Evolutionary conservation across 2,797 vertebrate species (phyloP), one percentile per base, ranked within the genome.

Genomic region (Dermochelys coriacea): DNA sequence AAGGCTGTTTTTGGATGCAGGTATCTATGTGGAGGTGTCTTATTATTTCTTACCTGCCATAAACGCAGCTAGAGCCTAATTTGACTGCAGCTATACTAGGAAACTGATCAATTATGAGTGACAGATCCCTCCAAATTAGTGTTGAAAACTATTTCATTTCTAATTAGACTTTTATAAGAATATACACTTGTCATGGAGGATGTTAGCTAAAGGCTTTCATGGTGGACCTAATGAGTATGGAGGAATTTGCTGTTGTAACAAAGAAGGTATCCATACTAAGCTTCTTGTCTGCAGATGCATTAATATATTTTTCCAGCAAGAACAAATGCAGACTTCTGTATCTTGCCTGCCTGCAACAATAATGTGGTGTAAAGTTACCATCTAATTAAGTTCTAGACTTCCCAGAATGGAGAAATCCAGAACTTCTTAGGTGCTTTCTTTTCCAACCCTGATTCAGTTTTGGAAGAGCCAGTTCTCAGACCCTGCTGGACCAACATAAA

Each of bases 81-180:
- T 71, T 21, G 64, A 19, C 34, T n/a, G n/a, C 64, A 68, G n/a
- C 18, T 23, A 11, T 37, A 19, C 64, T 15, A 79, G 41, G 14
- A 34, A 29, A 83, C 19, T 82, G 88, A 37, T 15, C 45, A 88
- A 59, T 3, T 87, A 18, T 61, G 37, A 75, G 37, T 4, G 84
- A 82, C 51, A 91, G 8, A 68, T 89, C 82, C 45, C 81, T 57
- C 81, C 57, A 74, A 90, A 86, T 2, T 49, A 19, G 18, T 47
- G 85, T 93, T 84, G 68, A 71, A 97, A 93, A 81, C 9, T 1
- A 45, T 52, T 93, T 31, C 87, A 90, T 45, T 90, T 45, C 49
- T 91, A 89, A 91, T 55, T 75, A 68, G 84, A 31, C 14, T 57
- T 34, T 89, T 93, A 49, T 71, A 82, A 90, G 75, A 87, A 81